Percentiles rank a stretch among this genome's conserved stretches.
Conservation (phyloP, 2,888 invertebrate genomes). For the Embidobia sp. region DNA sequence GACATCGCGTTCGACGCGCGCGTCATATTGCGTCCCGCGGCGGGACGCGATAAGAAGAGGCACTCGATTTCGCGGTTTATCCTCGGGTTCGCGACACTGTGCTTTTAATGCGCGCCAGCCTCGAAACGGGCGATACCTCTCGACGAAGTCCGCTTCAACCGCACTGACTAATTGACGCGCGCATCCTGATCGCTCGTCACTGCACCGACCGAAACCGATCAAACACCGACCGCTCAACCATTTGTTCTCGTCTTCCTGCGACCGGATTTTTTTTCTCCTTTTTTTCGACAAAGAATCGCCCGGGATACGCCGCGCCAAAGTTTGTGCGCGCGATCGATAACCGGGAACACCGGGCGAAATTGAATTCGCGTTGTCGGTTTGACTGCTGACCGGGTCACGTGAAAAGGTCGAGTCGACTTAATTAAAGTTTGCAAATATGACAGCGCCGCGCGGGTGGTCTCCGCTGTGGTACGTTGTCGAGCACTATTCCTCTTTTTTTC, state of each 20-base stretch:
- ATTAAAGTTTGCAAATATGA: conserved; percentile 23
- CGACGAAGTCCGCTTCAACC: too few relatives aligned
- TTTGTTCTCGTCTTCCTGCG: conserved; percentile 25
- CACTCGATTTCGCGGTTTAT: background rate
- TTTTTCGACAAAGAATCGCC: conserved; percentile 7
- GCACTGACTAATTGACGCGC: conserved; percentile 23
- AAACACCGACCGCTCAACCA: background rate
- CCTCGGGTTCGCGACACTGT: too few relatives aligned
- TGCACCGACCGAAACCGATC: background rate
- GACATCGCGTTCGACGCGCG: too few relatives aligned
- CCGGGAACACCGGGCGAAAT: background rate
- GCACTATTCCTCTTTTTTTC: background rate
- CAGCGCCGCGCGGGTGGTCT: conserved; percentile 32
- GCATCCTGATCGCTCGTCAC: conserved; percentile 14
- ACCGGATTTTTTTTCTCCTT: too few relatives aligned
- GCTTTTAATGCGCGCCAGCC: too few relatives aligned
- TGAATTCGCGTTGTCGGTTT: conserved; percentile 3
- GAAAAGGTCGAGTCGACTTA: conserved; percentile 6
- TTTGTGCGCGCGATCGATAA: conserved; percentile 11
- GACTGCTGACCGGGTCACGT: conserved; percentile 2
- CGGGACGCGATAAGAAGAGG: too few relatives aligned
- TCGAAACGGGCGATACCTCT: too few relatives aligned
- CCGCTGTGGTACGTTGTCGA: conserved; percentile 17
- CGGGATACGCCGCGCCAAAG: background rate
- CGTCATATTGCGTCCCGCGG: too few relatives aligned